These are phyloP conservation scores for Lypha dubia DNA, from an alignment of 2,888 invertebrate species.

Conservation along the genomic window DNA sequence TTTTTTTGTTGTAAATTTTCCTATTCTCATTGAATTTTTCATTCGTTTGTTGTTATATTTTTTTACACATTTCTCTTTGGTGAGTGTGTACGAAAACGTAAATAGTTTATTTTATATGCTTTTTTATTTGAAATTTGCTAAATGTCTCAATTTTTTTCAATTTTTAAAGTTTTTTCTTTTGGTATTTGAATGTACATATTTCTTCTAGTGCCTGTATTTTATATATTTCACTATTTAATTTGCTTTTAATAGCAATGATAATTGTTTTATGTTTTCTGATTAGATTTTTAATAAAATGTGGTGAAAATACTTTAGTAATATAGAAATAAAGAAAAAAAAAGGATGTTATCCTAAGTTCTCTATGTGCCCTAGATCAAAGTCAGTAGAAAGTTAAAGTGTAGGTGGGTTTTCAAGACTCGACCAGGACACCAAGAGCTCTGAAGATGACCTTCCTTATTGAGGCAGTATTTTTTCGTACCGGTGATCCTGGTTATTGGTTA, in stretches of 20 bases:
- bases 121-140: background rate
- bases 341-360: no score
- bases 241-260: background rate
- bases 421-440: no score
- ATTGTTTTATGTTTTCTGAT: background rate
- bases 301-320: no score
- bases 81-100: constrained; percentile 27
- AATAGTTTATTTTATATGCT: constrained; percentile 17
- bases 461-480: no score
- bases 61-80: background rate
- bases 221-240: background rate
- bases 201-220: background rate
- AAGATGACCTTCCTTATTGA: no score
- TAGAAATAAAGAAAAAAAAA: no score
- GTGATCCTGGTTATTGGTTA: no score
- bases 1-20: constrained; percentile 22
- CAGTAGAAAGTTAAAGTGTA: no score
- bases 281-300: no score
- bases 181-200: background rate
- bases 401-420: no score
- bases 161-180: constrained; percentile 1
- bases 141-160: constrained; percentile 4
- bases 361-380: no score
- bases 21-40: constrained; percentile 14
- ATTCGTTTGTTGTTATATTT: constrained; percentile 25